These are phyloP conservation scores for Capitulum mitella DNA, from an alignment of 2,888 invertebrate species.

Conservation along the genomic window DNA sequence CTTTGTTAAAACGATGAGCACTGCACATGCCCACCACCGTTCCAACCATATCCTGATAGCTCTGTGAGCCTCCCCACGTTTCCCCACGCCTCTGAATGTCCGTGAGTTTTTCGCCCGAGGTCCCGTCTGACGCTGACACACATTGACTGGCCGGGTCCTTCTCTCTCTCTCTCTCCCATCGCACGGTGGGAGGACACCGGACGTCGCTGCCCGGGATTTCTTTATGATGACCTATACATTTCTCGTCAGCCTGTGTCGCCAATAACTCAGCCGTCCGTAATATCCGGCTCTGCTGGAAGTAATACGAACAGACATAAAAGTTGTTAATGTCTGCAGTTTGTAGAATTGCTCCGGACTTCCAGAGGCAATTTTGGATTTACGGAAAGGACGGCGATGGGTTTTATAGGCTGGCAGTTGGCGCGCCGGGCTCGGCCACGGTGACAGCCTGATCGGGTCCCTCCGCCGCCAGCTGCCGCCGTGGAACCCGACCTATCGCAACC, in stretches of 20 bases:
- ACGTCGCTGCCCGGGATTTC: neutral
- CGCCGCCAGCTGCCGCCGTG: no score
- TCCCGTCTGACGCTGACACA: no score
- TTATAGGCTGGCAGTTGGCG: neutral
- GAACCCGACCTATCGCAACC: no score
- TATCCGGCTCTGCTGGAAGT: constrained; percentile 4
- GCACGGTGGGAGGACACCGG: neutral
- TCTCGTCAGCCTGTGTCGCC: constrained; percentile 4
- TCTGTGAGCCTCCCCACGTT: no score
- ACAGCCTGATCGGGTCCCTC: neutral
- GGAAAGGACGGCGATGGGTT: neutral
- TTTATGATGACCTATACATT: constrained; percentile 22
- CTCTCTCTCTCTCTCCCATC: no score
- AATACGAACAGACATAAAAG: constrained; percentile 18
- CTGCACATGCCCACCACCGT: no score
- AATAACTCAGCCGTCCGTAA: neutral
- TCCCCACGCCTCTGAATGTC: no score
- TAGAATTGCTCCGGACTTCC: constrained; percentile 4
- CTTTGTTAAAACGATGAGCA: no score
- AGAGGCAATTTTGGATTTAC: constrained; percentile 12
- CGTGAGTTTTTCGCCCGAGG: no score
- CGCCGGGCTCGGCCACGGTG: neutral
- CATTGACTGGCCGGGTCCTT: no score
- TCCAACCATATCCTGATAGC: no score
- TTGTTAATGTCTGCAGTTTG: constrained; percentile 15